Evolutionary conservation across 2,113 vertebrate species (phyloP).

Genomic region (Crocuta crocuta): DNA sequence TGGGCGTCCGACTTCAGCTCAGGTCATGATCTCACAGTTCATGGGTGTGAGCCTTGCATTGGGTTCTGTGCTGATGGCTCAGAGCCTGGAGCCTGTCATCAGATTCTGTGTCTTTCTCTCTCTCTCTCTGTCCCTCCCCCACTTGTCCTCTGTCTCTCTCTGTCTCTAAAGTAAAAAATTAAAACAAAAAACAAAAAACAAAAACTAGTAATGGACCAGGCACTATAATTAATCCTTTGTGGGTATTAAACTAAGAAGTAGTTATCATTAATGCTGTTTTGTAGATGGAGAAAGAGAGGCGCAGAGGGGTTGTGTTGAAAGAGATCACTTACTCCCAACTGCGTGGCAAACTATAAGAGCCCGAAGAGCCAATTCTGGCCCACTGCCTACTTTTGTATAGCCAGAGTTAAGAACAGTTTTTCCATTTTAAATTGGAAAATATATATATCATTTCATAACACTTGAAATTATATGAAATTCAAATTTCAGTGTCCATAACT

Average conservation of each 20-base stretch:
- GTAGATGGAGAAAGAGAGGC: background rate
- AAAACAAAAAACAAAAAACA: background rate
- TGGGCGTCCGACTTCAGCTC: too few species aligned
- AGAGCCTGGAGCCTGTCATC: too few species aligned
- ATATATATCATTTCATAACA: background rate
- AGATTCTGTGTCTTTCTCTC: too few species aligned
- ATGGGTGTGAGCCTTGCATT: too few species aligned
- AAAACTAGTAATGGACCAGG: background rate
- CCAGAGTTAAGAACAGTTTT: background rate
- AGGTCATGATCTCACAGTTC: too few species aligned
- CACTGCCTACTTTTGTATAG: background rate
- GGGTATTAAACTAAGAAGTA: background rate
- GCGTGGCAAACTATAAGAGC: background rate
- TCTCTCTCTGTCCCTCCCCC: too few species aligned
- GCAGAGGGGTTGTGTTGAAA: background rate
- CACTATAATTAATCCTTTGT: background rate
- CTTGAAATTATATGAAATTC: background rate
- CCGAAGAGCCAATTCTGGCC: background rate
- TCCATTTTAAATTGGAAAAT: background rate
- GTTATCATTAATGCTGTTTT: background rate
- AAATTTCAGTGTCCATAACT: slow-evolving; percentile 13
- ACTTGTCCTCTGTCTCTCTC: too few species aligned
- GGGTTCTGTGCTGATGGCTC: too few species aligned
- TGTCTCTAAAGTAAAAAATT: too few species aligned
- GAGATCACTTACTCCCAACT: background rate